phyloP scores from a whole-genome alignment of 2,888 invertebrate species.

The Ditula angustiorana region DNA sequence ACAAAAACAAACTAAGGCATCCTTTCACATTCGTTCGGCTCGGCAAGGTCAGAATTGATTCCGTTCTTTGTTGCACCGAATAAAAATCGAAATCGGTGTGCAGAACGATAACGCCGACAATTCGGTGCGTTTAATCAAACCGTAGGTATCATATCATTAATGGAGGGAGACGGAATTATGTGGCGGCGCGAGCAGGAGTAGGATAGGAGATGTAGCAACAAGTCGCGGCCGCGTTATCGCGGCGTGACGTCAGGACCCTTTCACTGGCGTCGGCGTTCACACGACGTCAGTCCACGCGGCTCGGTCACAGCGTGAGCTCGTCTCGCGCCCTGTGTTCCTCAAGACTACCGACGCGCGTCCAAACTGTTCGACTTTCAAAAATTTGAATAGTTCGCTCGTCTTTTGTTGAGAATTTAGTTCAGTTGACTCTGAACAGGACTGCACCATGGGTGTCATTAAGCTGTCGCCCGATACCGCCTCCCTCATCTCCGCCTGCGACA shows the following conservation, averaged over 20 bases:
- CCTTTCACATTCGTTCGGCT: conserved; percentile 34
- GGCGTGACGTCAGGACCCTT: conserved; percentile 86
- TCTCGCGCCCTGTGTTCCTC: conserved; percentile 74
- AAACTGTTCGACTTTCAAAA: conserved; percentile 41
- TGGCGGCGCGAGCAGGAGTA: conserved; percentile 51
- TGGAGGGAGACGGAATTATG: conserved; percentile 67
- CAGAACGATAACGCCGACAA: conserved; percentile 34
- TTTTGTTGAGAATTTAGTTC: neutral
- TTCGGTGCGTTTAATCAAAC: conserved; percentile 36
- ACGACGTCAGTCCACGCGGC: conserved; percentile 79
- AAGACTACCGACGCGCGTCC: conserved; percentile 55
- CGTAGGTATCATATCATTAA: conserved; percentile 62
- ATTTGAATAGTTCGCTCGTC: conserved; percentile 12
- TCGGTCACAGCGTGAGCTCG: conserved; percentile 81
- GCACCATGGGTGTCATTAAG: conserved; percentile 79
- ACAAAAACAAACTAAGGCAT: conserved; percentile 37
- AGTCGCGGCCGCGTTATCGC: conserved; percentile 78
- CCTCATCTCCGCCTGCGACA: conserved; percentile 77
- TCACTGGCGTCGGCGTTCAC: conserved; percentile 70
- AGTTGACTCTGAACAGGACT: neutral
- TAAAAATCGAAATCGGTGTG: conserved; percentile 39
- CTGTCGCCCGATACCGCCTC: conserved; percentile 75
- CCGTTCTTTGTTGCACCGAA: conserved; percentile 37
- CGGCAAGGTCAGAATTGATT: conserved; percentile 31
- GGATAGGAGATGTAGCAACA: conserved; percentile 75